phyloP scores from a whole-genome alignment of 2,797 vertebrate genomes.

The Scolopax bukidnonensis region DNA sequence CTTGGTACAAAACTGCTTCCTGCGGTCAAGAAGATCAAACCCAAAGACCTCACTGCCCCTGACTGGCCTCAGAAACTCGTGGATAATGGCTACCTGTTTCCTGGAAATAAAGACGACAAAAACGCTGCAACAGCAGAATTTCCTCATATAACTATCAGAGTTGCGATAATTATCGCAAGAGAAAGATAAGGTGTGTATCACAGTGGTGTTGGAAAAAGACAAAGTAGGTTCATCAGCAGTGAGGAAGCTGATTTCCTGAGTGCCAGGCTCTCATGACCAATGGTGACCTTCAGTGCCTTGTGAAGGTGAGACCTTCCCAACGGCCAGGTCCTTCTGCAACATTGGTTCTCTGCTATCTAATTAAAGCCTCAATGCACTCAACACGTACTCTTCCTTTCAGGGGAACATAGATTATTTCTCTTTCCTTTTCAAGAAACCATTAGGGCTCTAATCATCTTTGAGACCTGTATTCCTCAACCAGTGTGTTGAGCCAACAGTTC shows the following conservation, averaged over 20 bases:
- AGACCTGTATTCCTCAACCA: neutral
- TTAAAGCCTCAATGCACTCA: neutral
- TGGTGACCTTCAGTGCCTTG: neutral
- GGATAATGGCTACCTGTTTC: neutral
- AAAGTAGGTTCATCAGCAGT: neutral
- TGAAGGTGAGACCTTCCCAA: neutral
- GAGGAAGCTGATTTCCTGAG: neutral
- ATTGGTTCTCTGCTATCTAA: neutral
- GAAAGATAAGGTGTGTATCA: neutral
- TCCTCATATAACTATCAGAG: rapidly evolving
- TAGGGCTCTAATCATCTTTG: neutral
- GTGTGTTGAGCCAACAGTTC: neutral
- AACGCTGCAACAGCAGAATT: neutral
- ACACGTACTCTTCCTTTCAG: neutral
- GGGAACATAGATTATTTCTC: neutral
- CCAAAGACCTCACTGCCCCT: neutral
- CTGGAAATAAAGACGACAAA: neutral
- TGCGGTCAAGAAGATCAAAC: neutral
- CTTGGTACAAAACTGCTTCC: neutral
- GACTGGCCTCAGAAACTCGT: neutral
- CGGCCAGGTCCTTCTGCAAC: neutral
- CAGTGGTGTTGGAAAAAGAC: neutral
- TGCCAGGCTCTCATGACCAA: neutral
- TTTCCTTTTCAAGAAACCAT: neutral
- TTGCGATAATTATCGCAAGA: neutral